Conservation (phyloP, 2,888 invertebrate genomes). For the Drosophila affinis region DNA sequence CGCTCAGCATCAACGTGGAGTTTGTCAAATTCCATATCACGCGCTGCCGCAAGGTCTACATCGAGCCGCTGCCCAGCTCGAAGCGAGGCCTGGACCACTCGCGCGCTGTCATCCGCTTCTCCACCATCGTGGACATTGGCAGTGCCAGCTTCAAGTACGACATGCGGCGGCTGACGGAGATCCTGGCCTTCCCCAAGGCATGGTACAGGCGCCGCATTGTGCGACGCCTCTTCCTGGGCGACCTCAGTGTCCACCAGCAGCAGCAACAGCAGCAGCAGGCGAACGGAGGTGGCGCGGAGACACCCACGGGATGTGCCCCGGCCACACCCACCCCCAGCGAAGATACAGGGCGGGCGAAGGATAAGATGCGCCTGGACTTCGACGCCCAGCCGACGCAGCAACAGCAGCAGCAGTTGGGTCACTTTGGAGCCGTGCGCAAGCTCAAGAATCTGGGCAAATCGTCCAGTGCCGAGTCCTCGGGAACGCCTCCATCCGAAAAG, state of each 20-base stretch:
- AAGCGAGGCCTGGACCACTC: constrained; percentile 87
- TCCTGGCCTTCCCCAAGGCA: constrained; percentile 98
- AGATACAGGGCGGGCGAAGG: constrained; percentile 84
- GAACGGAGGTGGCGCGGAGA: constrained; percentile 61
- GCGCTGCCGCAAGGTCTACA: constrained; percentile 94
- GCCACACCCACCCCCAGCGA: constrained; percentile 74
- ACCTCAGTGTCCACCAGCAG: constrained; percentile 88
- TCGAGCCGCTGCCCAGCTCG: constrained; percentile 85
- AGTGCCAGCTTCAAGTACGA: constrained; percentile 99
- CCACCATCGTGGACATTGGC: constrained; percentile 97
- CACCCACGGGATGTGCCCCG: constrained; percentile 66
- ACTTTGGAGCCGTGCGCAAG: constrained; percentile 82
- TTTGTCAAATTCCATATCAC: constrained; percentile 98
- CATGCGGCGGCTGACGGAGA: constrained; percentile 98
- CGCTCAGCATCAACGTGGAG: constrained; percentile 97
- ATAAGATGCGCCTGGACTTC: constrained; percentile 86
- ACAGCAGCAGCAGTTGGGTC: constrained; percentile 54
- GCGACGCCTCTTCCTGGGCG: constrained; percentile 95
- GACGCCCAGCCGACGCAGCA: constrained; percentile 83
- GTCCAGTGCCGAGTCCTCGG: constrained; percentile 86
- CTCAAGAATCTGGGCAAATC: constrained; percentile 85
- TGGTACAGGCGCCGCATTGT: constrained; percentile 99
- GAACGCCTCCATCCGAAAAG: constrained; percentile 86
- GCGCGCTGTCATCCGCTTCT: constrained; percentile 95
- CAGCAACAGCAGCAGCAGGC: constrained; percentile 67